Base-by-base conservation (phyloP, 2,797 vertebrate genomes). In the Gouania willdenowi region DNA sequence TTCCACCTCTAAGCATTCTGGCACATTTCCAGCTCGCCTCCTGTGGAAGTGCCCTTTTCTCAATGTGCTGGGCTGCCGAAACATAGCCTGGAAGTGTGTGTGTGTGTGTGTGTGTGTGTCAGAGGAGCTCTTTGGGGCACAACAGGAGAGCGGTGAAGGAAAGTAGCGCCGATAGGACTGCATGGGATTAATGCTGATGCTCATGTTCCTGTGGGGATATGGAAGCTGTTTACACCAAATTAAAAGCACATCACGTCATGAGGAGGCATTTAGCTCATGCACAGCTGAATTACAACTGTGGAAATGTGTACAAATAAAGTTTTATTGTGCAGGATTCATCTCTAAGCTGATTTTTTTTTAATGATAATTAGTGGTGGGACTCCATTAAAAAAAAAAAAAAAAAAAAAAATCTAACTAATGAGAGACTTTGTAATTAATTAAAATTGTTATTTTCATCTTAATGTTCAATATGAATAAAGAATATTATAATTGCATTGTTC, bases 101-200 rank as follows among this genome's bases (percentile, higher is more conserved):
- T 7, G 46, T 21, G 28, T 45, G 48, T 28, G 42, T 30, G 26
- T 19, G 20, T 44, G 43, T 40, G 50, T 43, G 41, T 59, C 51
- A 47, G 18, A 46, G 7, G 52, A 44, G 48, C 61, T 67, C 27
- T 65, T 47, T 60, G 42, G 21, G 41, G 33, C 46, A 44, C 57
- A 49, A 11, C 40, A 57, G 64, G 61, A 27, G 27, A 32, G 21
- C 35, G 56, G 37, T 71, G 63, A 65, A 65, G 42, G 46, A 15
- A 11, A 11, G 14, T 53, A 55, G 26, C 21, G 53, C 63, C 66
- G 71, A 37, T 46, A 59, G 25, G 58, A 50, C 66, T 43, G 32
- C 34, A 23, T 41, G 63, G 41, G 47, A 74, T 72, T 72, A 53
- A 44, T 63, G 66, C 41, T 60, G 45, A 34, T 53, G 19, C 47